Evolutionary conservation across 1,140 invertebrate genomes (phyloP).

Genomic region (Leptestheria dahalacensis): DNA sequence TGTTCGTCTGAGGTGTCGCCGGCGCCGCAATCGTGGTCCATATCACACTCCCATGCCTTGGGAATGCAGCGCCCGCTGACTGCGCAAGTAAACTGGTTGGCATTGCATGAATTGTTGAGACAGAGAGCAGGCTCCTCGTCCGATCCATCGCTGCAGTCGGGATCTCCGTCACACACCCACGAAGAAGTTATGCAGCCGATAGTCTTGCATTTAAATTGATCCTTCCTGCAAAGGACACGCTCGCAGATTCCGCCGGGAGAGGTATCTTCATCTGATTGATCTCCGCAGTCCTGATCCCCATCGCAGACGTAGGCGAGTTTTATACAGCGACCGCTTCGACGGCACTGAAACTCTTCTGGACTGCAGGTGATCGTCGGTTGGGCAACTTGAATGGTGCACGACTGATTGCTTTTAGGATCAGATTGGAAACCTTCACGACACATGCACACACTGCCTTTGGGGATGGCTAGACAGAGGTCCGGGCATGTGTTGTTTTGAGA

Average conservation of each 20-base stretch:
- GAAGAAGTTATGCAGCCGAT: conserved; percentile 34
- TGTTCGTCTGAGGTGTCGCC: conserved; percentile 26
- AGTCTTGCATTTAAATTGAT: conserved; percentile 36
- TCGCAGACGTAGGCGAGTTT: conserved; percentile 35
- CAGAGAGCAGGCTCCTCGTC: conserved; percentile 28
- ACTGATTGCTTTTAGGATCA: conserved; percentile 11
- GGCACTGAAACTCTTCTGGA: conserved; percentile 27
- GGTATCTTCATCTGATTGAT: conserved; percentile 37
- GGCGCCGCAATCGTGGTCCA: conserved; percentile 23
- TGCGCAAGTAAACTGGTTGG: conserved; percentile 26
- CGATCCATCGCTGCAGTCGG: conserved; percentile 30
- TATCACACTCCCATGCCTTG: conserved; percentile 24
- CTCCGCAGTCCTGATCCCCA: conserved; percentile 37
- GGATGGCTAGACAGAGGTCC: conserved; percentile 40
- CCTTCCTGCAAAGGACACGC: conserved; percentile 24
- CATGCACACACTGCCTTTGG: conserved; percentile 32
- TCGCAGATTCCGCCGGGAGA: conserved; percentile 28
- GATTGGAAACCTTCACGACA: conserved; percentile 36
- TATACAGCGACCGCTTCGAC: conserved; percentile 33
- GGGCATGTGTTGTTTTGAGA: conserved; percentile 29
- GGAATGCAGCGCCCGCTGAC: conserved; percentile 27
- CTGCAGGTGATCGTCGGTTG: conserved; percentile 18
- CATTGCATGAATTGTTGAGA: conserved; percentile 23
- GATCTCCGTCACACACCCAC: conserved; percentile 33
- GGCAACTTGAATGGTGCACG: conserved; percentile 22